Percentiles rank a stretch among this genome's conserved stretches.
These are phyloP conservation scores for Thecocarcelia acutangulata DNA, from an alignment of 2,888 invertebrate genomes.

Conservation along the genomic window DNA sequence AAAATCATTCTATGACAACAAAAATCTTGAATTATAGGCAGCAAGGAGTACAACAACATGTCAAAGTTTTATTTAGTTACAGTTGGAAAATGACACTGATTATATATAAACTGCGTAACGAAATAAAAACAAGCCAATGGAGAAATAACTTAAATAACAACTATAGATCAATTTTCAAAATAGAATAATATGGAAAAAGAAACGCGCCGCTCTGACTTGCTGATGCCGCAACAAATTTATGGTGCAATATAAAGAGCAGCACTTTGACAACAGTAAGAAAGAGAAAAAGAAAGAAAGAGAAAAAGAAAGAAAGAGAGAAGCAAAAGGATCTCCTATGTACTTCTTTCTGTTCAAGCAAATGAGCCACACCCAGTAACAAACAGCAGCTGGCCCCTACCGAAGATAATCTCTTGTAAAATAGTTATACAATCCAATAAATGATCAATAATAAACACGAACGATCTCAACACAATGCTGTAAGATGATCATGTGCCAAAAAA, in stretches of 20 bases:
- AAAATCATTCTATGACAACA: slow-evolving; percentile 23
- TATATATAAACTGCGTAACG: slow-evolving; percentile 71
- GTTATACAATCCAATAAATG: slow-evolving; percentile 56
- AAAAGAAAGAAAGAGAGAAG: not conserved
- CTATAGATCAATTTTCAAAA: slow-evolving; percentile 47
- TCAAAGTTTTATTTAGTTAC: slow-evolving; percentile 57
- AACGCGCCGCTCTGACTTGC: slow-evolving; percentile 62
- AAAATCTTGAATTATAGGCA: slow-evolving; percentile 15
- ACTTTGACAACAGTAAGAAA: not conserved
- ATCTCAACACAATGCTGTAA: slow-evolving; percentile 3
- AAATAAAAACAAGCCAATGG: slow-evolving; percentile 61
- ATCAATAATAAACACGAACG: slow-evolving; percentile 34
- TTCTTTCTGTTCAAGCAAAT: slow-evolving; percentile 1
- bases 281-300: slow-evolving; percentile 10
- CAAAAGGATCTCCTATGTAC: not conserved
- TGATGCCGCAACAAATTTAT: slow-evolving; percentile 69
- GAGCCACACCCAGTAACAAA: slow-evolving; percentile 36
- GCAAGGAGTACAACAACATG: slow-evolving; percentile 47
- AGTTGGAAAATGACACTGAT: slow-evolving; percentile 70
- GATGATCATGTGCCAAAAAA: slow-evolving; percentile 64
- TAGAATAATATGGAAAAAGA: slow-evolving; percentile 34
- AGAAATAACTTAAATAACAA: slow-evolving; percentile 11
- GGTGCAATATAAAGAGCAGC: slow-evolving; percentile 15
- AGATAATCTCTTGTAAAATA: slow-evolving; percentile 70
- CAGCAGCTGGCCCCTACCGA: slow-evolving; percentile 72